Evolutionary conservation across 2,888 invertebrate species (phyloP).

Genomic region (Antitype chi): DNA sequence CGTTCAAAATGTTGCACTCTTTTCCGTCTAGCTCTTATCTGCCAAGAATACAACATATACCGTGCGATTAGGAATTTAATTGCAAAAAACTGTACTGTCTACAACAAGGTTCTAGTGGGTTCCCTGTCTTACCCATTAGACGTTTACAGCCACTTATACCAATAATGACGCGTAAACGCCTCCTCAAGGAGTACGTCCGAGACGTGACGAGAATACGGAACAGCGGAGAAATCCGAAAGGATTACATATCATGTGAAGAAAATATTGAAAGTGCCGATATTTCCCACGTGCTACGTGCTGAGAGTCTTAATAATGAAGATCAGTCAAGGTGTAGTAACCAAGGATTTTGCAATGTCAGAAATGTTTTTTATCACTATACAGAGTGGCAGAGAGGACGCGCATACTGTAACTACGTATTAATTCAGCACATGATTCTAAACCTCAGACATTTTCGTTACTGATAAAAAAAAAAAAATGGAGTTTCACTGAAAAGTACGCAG

Average conservation of each 20-base stretch:
- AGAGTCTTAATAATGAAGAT: constrained; percentile 21
- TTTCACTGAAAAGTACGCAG: no score
- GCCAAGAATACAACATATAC: no score
- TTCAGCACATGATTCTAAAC: no score
- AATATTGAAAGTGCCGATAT: constrained; percentile 64
- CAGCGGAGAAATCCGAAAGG: constrained; percentile 39
- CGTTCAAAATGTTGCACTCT: no score
- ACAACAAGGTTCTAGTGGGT: neutral
- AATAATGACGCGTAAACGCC: constrained; percentile 45
- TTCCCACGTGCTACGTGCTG: constrained; percentile 46
- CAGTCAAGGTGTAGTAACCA: constrained; percentile 8
- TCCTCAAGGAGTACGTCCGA: constrained; percentile 30
- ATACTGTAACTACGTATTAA: no score
- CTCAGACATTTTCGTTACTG: no score
- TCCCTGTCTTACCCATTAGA: neutral
- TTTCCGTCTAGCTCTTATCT: neutral
- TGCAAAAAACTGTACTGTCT: no score
- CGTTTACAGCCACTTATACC: constrained; percentile 34
- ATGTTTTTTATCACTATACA: neutral
- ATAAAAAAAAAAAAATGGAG: no score
- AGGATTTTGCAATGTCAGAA: neutral
- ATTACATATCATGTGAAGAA: constrained; percentile 59
- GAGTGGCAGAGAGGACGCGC: no score
- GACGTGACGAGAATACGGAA: constrained; percentile 52
- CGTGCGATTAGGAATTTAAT: no score